Base-by-base conservation (phyloP, 2,888 invertebrate species). In the Aspidiotus destructor region DNA sequence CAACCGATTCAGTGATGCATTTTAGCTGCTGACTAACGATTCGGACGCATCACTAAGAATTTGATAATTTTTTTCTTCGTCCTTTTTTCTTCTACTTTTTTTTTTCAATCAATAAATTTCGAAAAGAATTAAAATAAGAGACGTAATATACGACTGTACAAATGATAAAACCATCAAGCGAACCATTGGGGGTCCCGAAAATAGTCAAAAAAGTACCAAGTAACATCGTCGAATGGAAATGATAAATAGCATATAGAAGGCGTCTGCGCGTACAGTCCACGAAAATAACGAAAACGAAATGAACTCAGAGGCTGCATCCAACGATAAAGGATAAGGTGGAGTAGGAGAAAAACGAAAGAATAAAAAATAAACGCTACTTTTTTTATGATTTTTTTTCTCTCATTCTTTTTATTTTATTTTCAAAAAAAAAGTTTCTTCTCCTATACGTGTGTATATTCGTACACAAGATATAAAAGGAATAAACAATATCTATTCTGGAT, bases 151-250 rank as follows among this genome's bases (percentile, higher is more conserved):
- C 67, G 58, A 44, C 67, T 67, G 67, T 58, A 67, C 67, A 67
- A 67, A 67, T 67, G 67, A 67, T 67, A 67, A 67, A 67, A 67
- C 67, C 67, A 67, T 67, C 67, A 67, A 67, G 67, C 60, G n/a
- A 52, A 57, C 52, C 67, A 58, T 58, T 58, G 52, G 67, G 67
- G 58, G 67, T 60, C 60, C 60, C 58, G 60, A 67, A 67, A 67
- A 67, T 55, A 55, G 60, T 55, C 57, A 48, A 57, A 67, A 64
- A 67, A 67, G 67, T 67, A 67, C 40, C 58, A 67, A 60, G 41
- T 60, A 67, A 60, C 67, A 58, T 67, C 67, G 67, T 67, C 67
- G 58, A 67, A 67, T 58, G 28, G 67, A 60, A 60, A 67, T 67
- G 67, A 67, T 67, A 67, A 67, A 67, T 67, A 67, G 67, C 60